A percentile compares a stretch with the other conserved stretches of the same genome.
These are phyloP conservation scores for Brachymystax lenok DNA, from an alignment of 2,797 vertebrate species.

Conservation along the genomic window DNA sequence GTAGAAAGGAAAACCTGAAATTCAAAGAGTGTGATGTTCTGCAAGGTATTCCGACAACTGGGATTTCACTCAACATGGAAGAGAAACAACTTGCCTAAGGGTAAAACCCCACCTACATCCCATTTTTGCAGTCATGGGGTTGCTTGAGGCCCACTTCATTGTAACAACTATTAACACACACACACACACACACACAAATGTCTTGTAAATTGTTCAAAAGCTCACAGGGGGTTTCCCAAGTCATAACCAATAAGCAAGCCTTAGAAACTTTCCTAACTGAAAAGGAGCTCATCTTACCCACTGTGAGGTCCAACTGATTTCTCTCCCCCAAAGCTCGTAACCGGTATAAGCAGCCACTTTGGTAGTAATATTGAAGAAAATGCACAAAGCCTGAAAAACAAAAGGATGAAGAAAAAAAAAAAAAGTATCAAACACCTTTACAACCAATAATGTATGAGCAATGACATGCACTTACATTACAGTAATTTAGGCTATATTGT, in stretches of 20 bases:
- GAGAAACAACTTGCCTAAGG: too few species aligned
- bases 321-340: slow-evolving; percentile 92
- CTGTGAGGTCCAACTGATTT: slow-evolving; percentile 96
- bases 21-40: too few species aligned
- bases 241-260: slow-evolving; percentile 24
- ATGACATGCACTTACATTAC: not conserved
- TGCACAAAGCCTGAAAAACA: slow-evolving; percentile 88
- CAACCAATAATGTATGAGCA: not conserved
- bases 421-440: not conserved
- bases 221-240: slow-evolving; percentile 48
- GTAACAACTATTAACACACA: too few species aligned
- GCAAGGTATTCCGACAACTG: too few species aligned
- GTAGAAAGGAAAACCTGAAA: too few species aligned
- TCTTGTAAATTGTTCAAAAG: slow-evolving; percentile 16
- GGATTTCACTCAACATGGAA: too few species aligned
- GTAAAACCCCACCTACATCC: too few species aligned
- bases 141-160: too few species aligned
- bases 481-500: too few species aligned
- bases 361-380: slow-evolving; percentile 98
- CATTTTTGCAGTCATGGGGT: too few species aligned
- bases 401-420: not conserved
- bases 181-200: too few species aligned
- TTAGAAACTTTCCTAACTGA: slow-evolving; percentile 5
- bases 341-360: slow-evolving; percentile 95
- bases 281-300: slow-evolving; percentile 82